Conservation (phyloP, 2,888 invertebrate genomes). For the Lithophane ornitopus region DNA sequence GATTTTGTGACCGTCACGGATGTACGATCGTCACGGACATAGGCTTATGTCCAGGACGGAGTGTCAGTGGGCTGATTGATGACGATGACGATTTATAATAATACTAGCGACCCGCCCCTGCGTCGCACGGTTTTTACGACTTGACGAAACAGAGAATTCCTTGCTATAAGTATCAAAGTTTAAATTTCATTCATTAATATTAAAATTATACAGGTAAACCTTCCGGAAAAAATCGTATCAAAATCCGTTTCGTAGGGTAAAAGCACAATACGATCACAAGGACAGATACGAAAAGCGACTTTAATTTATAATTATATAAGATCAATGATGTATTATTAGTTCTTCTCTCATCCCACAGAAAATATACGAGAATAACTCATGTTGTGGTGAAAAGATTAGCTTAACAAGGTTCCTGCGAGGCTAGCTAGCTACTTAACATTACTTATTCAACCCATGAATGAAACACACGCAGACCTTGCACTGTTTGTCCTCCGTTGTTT, state of each 20-base stretch:
- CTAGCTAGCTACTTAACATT: conserved; percentile 13
- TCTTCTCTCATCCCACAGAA: not conserved
- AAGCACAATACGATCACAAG: not conserved
- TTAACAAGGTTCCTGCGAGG: conserved; percentile 14
- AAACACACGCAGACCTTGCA: not conserved
- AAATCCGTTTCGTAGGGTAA: not conserved
- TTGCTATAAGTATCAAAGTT: too few species aligned
- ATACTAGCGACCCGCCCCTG: not conserved
- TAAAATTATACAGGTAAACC: not conserved
- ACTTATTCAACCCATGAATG: conserved; percentile 31
- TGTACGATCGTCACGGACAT: too few species aligned
- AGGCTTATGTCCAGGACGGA: too few species aligned
- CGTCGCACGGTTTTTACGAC: not conserved
- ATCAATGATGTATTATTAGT: not conserved
- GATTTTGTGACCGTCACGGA: too few species aligned
- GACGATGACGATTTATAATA: not conserved
- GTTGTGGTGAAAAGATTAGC: conserved; percentile 10
- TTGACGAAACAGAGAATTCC: not conserved
- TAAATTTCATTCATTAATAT: too few species aligned
- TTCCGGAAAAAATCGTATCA: too few species aligned
- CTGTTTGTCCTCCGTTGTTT: not conserved
- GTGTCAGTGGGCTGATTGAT: not conserved
- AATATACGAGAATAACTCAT: not conserved
- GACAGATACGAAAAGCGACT: not conserved
- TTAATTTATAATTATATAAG: too few species aligned